Base-by-base conservation (phyloP, 2,113 vertebrate species). In the Macrotus californicus region DNA sequence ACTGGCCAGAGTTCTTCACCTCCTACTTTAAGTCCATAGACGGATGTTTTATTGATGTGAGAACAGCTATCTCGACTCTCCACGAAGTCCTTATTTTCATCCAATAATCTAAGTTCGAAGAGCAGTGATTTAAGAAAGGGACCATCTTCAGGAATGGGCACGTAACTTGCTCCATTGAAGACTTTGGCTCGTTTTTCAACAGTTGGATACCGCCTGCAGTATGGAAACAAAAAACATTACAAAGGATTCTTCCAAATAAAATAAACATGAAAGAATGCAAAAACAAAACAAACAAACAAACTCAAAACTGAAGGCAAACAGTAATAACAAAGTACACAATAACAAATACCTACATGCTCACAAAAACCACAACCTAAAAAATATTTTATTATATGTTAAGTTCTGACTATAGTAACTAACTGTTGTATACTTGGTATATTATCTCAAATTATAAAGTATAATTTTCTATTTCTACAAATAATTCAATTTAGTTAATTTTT, bases 1-100 rank as follows among this genome's bases (percentile, higher is more conserved):
- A 99, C 97, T 0, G 99, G 99, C 99, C 99, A 99, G 36, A 99
- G 98, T 24, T 98, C 97, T 75, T 98, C 98, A 0, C 98, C 97
- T 80, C 93, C 95, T 1, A 98, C 59, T 50, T 61, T 64, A 72
- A 99, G 97, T 15, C 98, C 98, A 80, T 99, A 96, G 3, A 98
- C 98, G 0, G 97, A 99, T 0, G 98, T 99, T 31, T 98, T 98
- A 76, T 98, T 98, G 96, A 99, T 98, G 39, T 85, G 97, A 36
- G 98, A 98, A 85, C 99, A 99, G 73, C 99, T 98, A 90, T 99
- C 99, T 96, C 98, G 97, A 21, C 97, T 96, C 79, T 98, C 98
- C 80, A 99, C 67, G 22, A 98, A 99, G 6, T 98, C 46, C 75
- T 99, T 99, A 82, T 98, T 98, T 67, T 97, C 95, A 2, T 98